These are phyloP conservation scores for Gila orcuttii DNA, from an alignment of 2,113 vertebrate genomes.

Conservation along the genomic window DNA sequence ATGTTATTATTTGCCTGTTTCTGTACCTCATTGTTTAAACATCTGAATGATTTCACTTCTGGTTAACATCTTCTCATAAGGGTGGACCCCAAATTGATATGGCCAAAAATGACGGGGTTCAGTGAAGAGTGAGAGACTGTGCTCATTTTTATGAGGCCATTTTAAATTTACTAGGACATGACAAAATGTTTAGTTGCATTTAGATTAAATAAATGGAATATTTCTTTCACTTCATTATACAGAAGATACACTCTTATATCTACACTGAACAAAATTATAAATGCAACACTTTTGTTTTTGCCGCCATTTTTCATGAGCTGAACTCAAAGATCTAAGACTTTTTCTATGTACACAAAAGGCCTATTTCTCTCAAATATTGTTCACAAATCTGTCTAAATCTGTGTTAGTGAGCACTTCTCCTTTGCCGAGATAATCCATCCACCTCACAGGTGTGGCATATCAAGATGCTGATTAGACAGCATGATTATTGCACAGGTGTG, in stretches of 20 bases:
- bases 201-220: not conserved
- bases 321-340: too few species aligned
- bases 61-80: not conserved
- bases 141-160: not conserved
- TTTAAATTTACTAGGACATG: not conserved
- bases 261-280: too few species aligned
- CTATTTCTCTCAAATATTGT: too few species aligned
- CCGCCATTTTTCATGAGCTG: too few species aligned
- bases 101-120: not conserved
- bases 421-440: too few species aligned
- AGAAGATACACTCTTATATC: not conserved
- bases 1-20: not conserved
- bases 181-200: not conserved
- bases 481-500: too few species aligned
- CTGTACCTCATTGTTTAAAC: not conserved
- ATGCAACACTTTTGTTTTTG: too few species aligned
- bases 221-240: not conserved
- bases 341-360: too few species aligned
- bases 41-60: conserved; percentile 15
- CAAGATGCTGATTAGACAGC: too few species aligned
- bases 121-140: not conserved
- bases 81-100: not conserved
- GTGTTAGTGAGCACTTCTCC: too few species aligned
- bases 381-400: too few species aligned
- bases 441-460: too few species aligned